Conservation (phyloP, 2,888 invertebrate genomes). For the Proisotoma minuta region DNA sequence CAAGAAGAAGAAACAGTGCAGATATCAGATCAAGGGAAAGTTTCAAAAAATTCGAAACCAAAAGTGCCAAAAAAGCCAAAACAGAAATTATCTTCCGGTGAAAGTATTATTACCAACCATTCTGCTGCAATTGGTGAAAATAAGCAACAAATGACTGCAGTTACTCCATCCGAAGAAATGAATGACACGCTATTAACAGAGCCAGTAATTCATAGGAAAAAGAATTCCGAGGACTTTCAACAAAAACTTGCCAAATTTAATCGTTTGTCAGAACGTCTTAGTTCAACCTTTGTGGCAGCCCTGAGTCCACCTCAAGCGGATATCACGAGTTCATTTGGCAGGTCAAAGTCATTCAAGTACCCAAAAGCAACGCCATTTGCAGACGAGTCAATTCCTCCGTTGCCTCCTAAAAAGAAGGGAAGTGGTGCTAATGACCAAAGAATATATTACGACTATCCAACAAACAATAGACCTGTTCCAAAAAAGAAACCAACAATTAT, state of each 20-base stretch:
- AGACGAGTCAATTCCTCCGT: slow-evolving; percentile 21
- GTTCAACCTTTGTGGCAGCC: slow-evolving; percentile 38
- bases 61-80: slow-evolving; percentile 10
- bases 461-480: slow-evolving; percentile 38
- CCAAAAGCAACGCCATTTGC: slow-evolving; percentile 9
- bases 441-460: slow-evolving; percentile 36
- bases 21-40: not conserved
- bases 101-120: not conserved
- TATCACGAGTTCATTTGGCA: slow-evolving; percentile 9
- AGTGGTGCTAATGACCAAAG: not conserved
- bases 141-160: too few relatives aligned
- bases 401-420: slow-evolving; percentile 36
- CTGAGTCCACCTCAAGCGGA: slow-evolving; percentile 12
- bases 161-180: not conserved
- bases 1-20: not conserved
- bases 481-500: not conserved
- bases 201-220: not conserved
- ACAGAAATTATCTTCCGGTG: not conserved
- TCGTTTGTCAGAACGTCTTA: slow-evolving; percentile 36
- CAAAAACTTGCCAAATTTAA: slow-evolving; percentile 42
- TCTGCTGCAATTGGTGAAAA: too few relatives aligned
- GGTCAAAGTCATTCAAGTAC: slow-evolving; percentile 26
- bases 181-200: not conserved
- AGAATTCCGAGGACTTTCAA: slow-evolving; percentile 27
- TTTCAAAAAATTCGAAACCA: slow-evolving; percentile 5